These are phyloP conservation scores for Cephus spinipes DNA, from an alignment of 2,888 invertebrate genomes.

Conservation along the genomic window DNA sequence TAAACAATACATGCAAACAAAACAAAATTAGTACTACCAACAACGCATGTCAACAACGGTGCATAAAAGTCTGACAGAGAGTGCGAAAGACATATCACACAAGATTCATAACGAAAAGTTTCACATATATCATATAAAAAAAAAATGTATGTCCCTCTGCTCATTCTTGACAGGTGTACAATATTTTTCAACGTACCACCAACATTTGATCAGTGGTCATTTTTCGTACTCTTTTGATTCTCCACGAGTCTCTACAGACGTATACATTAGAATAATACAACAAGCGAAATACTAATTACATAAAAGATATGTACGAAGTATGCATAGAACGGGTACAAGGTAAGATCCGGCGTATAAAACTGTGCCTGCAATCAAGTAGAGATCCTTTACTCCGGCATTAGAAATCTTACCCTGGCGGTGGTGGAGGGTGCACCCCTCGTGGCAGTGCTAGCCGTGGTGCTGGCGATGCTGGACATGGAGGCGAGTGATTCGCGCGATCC, in stretches of 20 bases:
- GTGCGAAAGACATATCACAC: background rate
- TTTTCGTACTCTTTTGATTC: background rate
- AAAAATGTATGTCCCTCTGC: background rate
- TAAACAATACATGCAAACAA: conserved; percentile 2
- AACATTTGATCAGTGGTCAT: background rate
- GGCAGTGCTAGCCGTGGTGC: conserved; percentile 54
- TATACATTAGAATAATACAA: background rate
- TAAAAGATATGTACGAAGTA: background rate
- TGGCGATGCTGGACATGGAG: conserved; percentile 66
- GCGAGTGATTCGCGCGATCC: conserved; percentile 90
- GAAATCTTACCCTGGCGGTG: conserved; percentile 80
- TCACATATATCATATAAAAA: background rate
- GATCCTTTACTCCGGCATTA: conserved; percentile 50
- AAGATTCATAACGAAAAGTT: background rate
- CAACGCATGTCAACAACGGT: background rate
- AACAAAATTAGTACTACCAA: background rate
- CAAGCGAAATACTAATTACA: background rate
- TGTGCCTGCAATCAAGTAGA: background rate
- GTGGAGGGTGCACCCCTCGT: conserved; percentile 73
- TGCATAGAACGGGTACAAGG: background rate
- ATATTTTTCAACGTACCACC: background rate
- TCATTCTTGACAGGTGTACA: background rate
- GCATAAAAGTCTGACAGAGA: background rate
- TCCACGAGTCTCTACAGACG: background rate
- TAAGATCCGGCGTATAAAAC: background rate